These are phyloP conservation scores for Galerucella calmariensis DNA, from an alignment of 2,888 invertebrate species.

Conservation along the genomic window DNA sequence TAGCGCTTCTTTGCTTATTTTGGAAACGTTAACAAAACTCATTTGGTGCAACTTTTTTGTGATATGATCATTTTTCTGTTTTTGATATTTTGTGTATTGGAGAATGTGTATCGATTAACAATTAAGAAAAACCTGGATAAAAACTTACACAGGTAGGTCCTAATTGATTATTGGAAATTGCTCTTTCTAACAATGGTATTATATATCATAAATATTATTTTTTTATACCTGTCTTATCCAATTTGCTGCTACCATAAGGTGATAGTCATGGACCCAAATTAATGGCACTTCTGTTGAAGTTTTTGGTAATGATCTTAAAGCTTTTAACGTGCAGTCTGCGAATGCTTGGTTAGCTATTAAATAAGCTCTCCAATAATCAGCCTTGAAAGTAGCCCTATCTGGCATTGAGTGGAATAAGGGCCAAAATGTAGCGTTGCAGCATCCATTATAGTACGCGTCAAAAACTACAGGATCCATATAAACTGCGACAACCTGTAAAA, in stretches of 20 bases:
- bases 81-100: no score
- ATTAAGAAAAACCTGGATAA: no score
- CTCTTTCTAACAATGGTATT: no score
- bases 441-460: constrained; percentile 91
- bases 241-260: constrained; percentile 91
- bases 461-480: constrained; percentile 80
- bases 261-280: constrained; percentile 95
- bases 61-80: no score
- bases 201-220: no score
- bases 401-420: constrained; percentile 94
- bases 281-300: constrained; percentile 73
- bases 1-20: no score
- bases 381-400: constrained; percentile 84
- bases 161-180: no score
- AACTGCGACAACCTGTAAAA: constrained; percentile 81
- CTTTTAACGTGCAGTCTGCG: constrained; percentile 81
- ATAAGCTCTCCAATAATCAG: constrained; percentile 86
- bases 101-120: no score
- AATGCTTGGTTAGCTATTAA: constrained; percentile 83
- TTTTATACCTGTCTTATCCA: constrained; percentile 89
- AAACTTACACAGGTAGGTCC: no score
- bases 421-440: constrained; percentile 93
- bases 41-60: no score
- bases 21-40: no score
- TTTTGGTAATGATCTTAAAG: constrained; percentile 68